phyloP scores from a whole-genome alignment of 2,113 vertebrate species.

The western clawed frog (Xenopus tropicalis) region UCB_Xtro_10.0 CM004443.2:213011001-213011500 shows the following conservation, averaged over 20 bases:
- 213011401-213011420: not conserved
- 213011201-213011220: constrained; percentile 78
- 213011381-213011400: not conserved
- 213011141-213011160: constrained; percentile 59
- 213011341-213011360: not conserved
- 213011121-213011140: constrained; percentile 57
- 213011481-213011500: not conserved
- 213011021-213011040: not conserved
- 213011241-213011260: constrained; percentile 58
- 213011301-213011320: not conserved
- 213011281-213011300: not conserved
- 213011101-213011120: constrained; percentile 59
- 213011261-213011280: not conserved
- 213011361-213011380: not conserved
- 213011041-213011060: constrained; percentile 43
- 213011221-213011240: constrained; percentile 65
- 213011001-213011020: constrained; percentile 69
- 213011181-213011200: constrained; percentile 67
- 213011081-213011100: constrained; percentile 53
- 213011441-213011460: not conserved
- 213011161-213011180: constrained; percentile 66
- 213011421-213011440: too few relatives aligned
- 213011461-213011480: not conserved
- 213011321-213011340: not conserved
- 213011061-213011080: constrained; percentile 35